Base-by-base conservation (phyloP, 2,888 invertebrate species). In the Pristionchus fissidentatus region DNA sequence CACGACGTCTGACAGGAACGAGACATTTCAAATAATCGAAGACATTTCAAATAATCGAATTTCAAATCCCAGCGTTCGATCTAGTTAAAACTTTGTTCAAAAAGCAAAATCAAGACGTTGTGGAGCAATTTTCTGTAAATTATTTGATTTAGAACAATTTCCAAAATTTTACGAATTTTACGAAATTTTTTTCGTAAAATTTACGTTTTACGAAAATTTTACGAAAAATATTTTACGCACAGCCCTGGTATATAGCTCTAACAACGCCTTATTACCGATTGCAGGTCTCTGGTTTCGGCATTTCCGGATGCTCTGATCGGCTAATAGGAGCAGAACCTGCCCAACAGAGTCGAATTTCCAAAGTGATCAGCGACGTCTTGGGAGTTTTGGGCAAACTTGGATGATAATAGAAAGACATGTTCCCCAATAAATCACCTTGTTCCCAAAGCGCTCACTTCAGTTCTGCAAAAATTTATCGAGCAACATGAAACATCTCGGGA, bases 231-330 rank as follows among this genome's bases (percentile, higher is more conserved):
- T 13, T 3, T 22, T 13, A 22, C 15, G 7, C 52, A 52, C n/a
- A 22, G 52, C 15, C 3, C 60, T 60, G 15, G 13, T 32, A 32
- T 60, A 66, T 38, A 22, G 35, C 62, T 22, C 62, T 32, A 57
- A 26, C 60, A 7, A 10, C 32, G n/a, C n/a, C n/a, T n/a, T n/a
- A n/a, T 32, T 3, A 32, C 1, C 32, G 29, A 4, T 43, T 70
- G 19, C 43, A 70, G 70, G 70, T 41, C 70, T 70, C 70, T 1
- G 70, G 70, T 0, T 70, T 70, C 43, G 70, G 70, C n/a, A 41
- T 26, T 5, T 70, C 70, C 43, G 70, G 70, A 10, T 70, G 70
- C 43, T 70, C 70, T 43, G 70, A 70, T 26, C 70, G 70, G 2
- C 41, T 70, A 7, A 70, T 70, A 22, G 70, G 70, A 4, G 0